Evolutionary conservation across 2,888 invertebrate genomes (phyloP), one percentile per base, ranked within the genome.

Genomic region (Esperia sulphurella): DNA sequence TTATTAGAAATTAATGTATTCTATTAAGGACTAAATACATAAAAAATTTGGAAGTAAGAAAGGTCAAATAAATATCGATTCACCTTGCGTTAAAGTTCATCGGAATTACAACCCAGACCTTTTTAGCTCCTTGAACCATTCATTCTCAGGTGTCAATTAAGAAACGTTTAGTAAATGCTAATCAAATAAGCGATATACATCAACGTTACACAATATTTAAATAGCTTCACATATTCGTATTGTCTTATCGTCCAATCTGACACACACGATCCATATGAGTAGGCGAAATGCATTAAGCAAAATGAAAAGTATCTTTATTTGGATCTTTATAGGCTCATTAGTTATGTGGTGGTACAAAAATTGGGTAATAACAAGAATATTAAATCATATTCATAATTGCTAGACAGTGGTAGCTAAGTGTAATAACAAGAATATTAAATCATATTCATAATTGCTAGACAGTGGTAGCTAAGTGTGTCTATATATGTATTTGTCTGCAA

Each of bases 21-120:
- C 21, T 21, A 5, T 21, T 21, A 21, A 3, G 21, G 5, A 21
- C 21, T 21, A 21, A 21, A 21, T 21, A 21, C 21, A 21, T 21
- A 21, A 21, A 21, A 5, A 21, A 3, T 43, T 40, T 28, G 13
- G 6, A 39, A 35, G 33, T 41, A 37, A 41, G 40, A 50, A 43
- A 43, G 43, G 43, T 43, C 43, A 43, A 14, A 14, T 14, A 39
- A n/a, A 35, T 55, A 73, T 75, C 39, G 67, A 78, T 73, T 80
- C 75, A 79, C 77, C 78, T 80, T 76, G 75, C 71, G 65, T 64
- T 73, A 71, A 75, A 75, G 71, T 73, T 75, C 72, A 73, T 63
- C 63, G 45, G 46, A 53, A 52, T 61, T 41, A 14, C 64, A 72
- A 71, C 75, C 75, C 58, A 75, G 79, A 81, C 74, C 76, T 78